phyloP scores from a whole-genome alignment of 2,888 invertebrate genomes.

The Drosophila mercatorum region DNA sequence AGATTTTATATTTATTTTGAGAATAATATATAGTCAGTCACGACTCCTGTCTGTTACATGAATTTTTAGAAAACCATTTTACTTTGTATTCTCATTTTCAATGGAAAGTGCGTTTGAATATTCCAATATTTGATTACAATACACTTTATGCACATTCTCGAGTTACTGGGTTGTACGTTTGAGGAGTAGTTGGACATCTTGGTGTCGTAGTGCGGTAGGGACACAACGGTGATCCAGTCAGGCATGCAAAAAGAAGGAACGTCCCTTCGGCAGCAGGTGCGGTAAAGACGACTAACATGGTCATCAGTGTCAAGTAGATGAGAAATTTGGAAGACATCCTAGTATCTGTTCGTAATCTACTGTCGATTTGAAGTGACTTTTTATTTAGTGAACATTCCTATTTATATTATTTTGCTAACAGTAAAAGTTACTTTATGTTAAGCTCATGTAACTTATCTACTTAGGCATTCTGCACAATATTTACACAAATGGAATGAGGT shows the following conservation, averaged over 20 bases:
- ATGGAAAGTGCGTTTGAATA: neutral
- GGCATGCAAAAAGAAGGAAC: constrained; percentile 12
- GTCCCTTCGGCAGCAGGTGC: constrained; percentile 28
- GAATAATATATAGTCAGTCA: neutral
- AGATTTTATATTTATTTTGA: constrained; percentile 1
- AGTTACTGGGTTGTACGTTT: neutral
- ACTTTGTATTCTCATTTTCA: too few relatives aligned
- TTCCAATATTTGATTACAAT: neutral
- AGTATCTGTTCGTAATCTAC: neutral
- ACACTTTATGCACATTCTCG: constrained; percentile 11
- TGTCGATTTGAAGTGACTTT: constrained; percentile 9
- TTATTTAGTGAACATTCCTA: neutral
- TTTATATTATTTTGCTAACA: constrained; percentile 6
- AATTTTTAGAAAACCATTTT: neutral
- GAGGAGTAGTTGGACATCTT: neutral
- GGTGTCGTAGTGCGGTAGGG: constrained; percentile 21
- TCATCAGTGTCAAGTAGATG: constrained; percentile 14
- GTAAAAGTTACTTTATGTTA: neutral
- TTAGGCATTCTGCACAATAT: neutral
- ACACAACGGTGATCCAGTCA: constrained; percentile 14
- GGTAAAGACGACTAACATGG: constrained; percentile 14
- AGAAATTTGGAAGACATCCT: constrained; percentile 21
- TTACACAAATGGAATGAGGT: constrained; percentile 10
- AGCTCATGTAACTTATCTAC: neutral
- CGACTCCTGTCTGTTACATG: neutral